These are phyloP conservation scores for Oasisia sp. DNA, from an alignment of 2,888 invertebrate genomes.

Conservation along the genomic window DNA sequence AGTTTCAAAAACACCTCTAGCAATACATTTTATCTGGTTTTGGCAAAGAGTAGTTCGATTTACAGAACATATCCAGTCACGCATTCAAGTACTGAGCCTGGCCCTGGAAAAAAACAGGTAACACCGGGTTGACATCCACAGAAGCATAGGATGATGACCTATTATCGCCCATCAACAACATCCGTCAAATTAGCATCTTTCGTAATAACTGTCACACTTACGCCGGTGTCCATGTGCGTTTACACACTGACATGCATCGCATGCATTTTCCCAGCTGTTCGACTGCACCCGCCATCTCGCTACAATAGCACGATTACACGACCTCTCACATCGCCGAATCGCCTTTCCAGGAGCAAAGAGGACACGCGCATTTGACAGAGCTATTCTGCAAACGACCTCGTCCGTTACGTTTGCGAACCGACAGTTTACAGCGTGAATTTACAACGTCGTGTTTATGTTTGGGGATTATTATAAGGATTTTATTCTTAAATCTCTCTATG, in stretches of 20 bases:
- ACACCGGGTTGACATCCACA: no score
- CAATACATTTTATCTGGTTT: no score
- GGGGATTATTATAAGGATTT: not conserved
- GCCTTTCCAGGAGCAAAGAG: slow-evolving; percentile 12
- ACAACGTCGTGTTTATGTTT: not conserved
- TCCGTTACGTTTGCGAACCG: not conserved
- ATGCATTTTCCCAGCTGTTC: slow-evolving; percentile 17
- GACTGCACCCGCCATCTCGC: slow-evolving; percentile 5
- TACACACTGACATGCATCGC: slow-evolving; percentile 4
- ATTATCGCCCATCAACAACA: slow-evolving; percentile 9
- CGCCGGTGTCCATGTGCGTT: not conserved
- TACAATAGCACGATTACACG: not conserved
- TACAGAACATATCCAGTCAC: no score
- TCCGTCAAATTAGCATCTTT: not conserved
- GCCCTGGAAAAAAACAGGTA: not conserved
- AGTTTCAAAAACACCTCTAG: no score
- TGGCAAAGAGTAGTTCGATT: no score
- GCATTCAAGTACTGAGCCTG: no score
- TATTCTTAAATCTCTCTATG: not conserved
- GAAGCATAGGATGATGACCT: not conserved
- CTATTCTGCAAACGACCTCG: not conserved
- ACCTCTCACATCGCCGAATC: slow-evolving; percentile 2
- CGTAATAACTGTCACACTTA: not conserved
- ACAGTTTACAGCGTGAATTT: not conserved
- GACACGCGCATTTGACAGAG: not conserved